A percentile compares a stretch with the other conserved stretches of the same genome.
phyloP scores from a whole-genome alignment of 2,888 invertebrate genomes.

The Agriotes lineatus region DNA sequence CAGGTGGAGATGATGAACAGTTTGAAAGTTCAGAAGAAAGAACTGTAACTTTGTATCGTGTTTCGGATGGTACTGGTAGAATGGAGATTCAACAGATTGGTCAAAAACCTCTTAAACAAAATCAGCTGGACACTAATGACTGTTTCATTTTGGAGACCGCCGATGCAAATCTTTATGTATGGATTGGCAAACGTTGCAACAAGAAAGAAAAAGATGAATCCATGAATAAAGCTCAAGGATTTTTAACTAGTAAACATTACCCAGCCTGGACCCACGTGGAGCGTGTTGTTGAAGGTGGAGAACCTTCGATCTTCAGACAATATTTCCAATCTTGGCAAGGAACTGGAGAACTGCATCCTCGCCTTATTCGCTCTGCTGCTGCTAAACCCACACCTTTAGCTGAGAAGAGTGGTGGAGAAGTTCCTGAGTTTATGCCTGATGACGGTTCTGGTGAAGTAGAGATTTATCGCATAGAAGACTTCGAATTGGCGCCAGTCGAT shows the following conservation, averaged over 20 bases:
- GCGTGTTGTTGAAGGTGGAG: conserved; percentile 84
- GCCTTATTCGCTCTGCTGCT: conserved; percentile 62
- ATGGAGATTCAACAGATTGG: conserved; percentile 76
- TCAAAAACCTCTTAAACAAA: conserved; percentile 79
- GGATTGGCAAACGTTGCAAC: conserved; percentile 84
- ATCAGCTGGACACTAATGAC: conserved; percentile 79
- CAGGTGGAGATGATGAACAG: conserved; percentile 81
- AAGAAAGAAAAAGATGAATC: conserved; percentile 80
- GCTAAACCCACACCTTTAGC: conserved; percentile 58
- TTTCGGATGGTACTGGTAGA: conserved; percentile 77
- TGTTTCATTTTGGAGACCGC: conserved; percentile 86
- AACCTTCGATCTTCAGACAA: conserved; percentile 89
- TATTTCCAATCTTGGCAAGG: conserved; percentile 87
- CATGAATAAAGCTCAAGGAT: conserved; percentile 80
- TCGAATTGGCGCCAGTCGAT: conserved; percentile 66
- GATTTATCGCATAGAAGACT: conserved; percentile 67
- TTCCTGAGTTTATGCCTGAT: conserved; percentile 82
- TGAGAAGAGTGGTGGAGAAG: conserved; percentile 72
- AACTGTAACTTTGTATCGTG: conserved; percentile 76
- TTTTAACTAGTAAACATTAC: conserved; percentile 75
- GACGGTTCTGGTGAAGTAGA: conserved; percentile 73
- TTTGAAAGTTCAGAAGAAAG: conserved; percentile 78
- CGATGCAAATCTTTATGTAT: conserved; percentile 83
- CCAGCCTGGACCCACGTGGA: conserved; percentile 83
- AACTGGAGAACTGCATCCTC: conserved; percentile 72